Conservation (phyloP, 2,888 invertebrate species). For the Platerodrilus igneus region DNA sequence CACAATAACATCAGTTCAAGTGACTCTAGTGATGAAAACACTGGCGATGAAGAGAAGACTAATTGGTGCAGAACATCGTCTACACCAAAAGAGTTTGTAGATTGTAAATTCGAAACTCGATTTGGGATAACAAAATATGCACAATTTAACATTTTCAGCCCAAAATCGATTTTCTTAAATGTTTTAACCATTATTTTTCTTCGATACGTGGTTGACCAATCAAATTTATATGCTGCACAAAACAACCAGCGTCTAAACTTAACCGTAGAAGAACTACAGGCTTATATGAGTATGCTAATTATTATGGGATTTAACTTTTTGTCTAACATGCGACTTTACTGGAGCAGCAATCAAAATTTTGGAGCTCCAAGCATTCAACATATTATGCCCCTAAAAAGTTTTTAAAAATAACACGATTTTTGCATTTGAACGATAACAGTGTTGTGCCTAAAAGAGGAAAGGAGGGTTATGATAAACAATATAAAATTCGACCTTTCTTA, state of each 20-base stretch:
- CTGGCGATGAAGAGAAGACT: neutral
- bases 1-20: too few relatives aligned
- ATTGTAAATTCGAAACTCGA: neutral
- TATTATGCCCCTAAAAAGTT: too few relatives aligned
- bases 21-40: constrained; percentile 2
- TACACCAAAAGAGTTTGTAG: too few relatives aligned
- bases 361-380: too few relatives aligned
- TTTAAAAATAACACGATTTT: too few relatives aligned
- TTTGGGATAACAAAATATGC: constrained; percentile 1
- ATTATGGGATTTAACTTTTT: constrained; percentile 12
- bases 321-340: too few relatives aligned
- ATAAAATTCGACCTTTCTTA: constrained; percentile 16
- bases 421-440: too few relatives aligned
- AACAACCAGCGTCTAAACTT: too few relatives aligned
- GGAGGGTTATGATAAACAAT: constrained; percentile 14
- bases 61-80: neutral
- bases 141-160: constrained; percentile 1
- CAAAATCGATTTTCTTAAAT: neutral
- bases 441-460: too few relatives aligned
- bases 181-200: neutral
- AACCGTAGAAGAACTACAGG: constrained; percentile 11
- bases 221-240: constrained; percentile 12
- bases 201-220: constrained; percentile 1
- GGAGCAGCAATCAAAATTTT: too few relatives aligned
- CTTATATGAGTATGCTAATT: constrained; percentile 10